Base-by-base conservation (phyloP, 1,140 invertebrate genomes). In the Bradynema listronoti region DNA sequence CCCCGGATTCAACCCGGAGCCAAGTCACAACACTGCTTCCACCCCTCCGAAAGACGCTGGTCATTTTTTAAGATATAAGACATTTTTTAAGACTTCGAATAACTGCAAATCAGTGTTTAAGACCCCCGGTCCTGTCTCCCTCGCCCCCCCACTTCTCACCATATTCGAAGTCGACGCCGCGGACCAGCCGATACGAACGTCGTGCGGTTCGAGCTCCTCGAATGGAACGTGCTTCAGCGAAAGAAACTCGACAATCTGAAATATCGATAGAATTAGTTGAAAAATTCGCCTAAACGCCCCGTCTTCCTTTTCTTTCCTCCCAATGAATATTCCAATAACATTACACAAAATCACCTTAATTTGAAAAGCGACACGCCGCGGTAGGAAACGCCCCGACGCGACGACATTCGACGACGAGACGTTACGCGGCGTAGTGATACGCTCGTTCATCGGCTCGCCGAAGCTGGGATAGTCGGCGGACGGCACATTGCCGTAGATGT, bases 221-320 rank as follows among this genome's bases (percentile, higher is more conserved):
- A 69, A 69, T 16, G 67, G 67, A 16, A 69, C 27, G 53, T 71
- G 70, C 46, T 69, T 69, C 1, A 69, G 16, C 5, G 56, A 41
- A 7, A 69, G 46, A 33, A 63, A 63, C 24, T 69, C 67, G 7
- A 39, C 39, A 16, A 69, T 69, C 47, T 69, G 41, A 58, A 51
- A 51, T 1, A 24, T 1, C 39, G 25, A 33, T 2, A 49, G 14
- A 51, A 50, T 53, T 2, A 22, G 36, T 19, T 19, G 19, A 39
- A 39, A 39, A 39, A 11, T 11, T 29, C 7, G 22, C 29, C 7
- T 22, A 24, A 7, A 29, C 45, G 29, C 19, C 7, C 19, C 19
- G 7, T 47, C 29, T 22, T 7, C 19, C 19, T 9, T 9, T 47
- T 11, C 29, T 47, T 9, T 22, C 19, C 19, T 47, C 29, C 3